phyloP scores from a whole-genome alignment of 2,797 vertebrate species.

The Enteromius trimaculatus region DNA sequence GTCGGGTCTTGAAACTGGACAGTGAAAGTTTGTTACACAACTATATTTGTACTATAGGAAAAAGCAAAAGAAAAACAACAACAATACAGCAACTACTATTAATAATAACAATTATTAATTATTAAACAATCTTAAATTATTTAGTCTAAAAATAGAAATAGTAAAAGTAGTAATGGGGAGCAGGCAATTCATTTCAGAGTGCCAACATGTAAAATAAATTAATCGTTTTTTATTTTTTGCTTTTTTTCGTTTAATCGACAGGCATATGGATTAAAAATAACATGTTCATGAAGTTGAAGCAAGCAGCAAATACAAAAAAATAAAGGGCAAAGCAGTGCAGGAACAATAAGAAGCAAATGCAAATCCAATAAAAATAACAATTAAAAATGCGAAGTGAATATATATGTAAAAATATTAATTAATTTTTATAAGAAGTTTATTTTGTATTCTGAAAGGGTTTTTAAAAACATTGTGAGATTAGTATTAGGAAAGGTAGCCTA shows the following conservation, averaged over 20 bases:
- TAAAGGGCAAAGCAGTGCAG: too few relatives aligned
- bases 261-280: not conserved
- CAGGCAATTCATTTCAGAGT: not conserved
- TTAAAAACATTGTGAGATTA: not conserved
- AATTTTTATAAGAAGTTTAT: not conserved
- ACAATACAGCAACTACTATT: not conserved
- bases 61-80: not conserved
- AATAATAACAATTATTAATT: not conserved
- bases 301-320: not conserved
- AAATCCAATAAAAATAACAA: too few relatives aligned
- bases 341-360: not conserved
- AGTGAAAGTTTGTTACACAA: constrained; percentile 52
- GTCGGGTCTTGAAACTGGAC: constrained; percentile 53
- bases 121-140: not conserved
- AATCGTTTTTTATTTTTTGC: not conserved
- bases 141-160: not conserved
- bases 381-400: not conserved
- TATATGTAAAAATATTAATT: not conserved
- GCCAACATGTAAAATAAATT: not conserved
- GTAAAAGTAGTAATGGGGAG: not conserved
- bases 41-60: too few relatives aligned
- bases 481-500: not conserved
- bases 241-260: too few relatives aligned
- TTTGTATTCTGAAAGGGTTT: not conserved
- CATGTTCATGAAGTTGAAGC: not conserved